phyloP scores from a whole-genome alignment of 2,797 vertebrate genomes.

The Macroramphosus scolopax region DNA sequence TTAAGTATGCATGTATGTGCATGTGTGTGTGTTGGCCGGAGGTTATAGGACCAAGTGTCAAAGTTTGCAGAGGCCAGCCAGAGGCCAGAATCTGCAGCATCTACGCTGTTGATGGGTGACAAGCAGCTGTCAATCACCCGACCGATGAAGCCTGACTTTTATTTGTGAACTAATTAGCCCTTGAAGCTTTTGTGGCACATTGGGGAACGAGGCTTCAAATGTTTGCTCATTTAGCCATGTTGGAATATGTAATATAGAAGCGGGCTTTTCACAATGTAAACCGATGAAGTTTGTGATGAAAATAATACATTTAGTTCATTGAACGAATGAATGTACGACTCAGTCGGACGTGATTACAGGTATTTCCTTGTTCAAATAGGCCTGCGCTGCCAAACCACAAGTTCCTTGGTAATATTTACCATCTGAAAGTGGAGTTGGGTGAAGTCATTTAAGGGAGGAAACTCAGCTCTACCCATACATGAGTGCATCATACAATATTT shows the following conservation, averaged over 20 bases:
- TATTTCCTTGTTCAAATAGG: conserved; percentile 35
- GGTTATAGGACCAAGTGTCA: conserved; percentile 56
- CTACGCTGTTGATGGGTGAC: conserved; percentile 84
- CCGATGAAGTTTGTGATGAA: background rate
- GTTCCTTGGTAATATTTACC: conserved; percentile 39
- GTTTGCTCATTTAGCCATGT: conserved; percentile 10
- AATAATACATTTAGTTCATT: conserved; percentile 10
- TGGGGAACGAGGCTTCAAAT: too few relatives aligned
- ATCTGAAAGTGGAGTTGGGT: conserved; percentile 16
- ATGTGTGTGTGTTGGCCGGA: too few relatives aligned
- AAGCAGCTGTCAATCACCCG: conserved; percentile 94
- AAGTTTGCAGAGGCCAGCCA: conserved; percentile 54
- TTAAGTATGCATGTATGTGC: conserved; percentile 1
- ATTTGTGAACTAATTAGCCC: conserved; percentile 90
- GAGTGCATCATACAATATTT: conserved; percentile 31
- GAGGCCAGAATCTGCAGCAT: conserved; percentile 89
- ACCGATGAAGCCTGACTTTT: conserved; percentile 84
- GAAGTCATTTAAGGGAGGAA: conserved; percentile 17
- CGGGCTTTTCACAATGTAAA: background rate
- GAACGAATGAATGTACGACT: conserved; percentile 25
- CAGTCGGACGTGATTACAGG: conserved; percentile 31
- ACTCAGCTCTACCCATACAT: conserved; percentile 13
- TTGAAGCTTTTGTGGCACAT: conserved; percentile 30
- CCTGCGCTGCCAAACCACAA: conserved; percentile 38
- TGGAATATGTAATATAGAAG: conserved; percentile 6